Evolutionary conservation across 35 echinoderm and acorn worm species (phyloP).

Genomic region (Acanthaster planci): DNA sequence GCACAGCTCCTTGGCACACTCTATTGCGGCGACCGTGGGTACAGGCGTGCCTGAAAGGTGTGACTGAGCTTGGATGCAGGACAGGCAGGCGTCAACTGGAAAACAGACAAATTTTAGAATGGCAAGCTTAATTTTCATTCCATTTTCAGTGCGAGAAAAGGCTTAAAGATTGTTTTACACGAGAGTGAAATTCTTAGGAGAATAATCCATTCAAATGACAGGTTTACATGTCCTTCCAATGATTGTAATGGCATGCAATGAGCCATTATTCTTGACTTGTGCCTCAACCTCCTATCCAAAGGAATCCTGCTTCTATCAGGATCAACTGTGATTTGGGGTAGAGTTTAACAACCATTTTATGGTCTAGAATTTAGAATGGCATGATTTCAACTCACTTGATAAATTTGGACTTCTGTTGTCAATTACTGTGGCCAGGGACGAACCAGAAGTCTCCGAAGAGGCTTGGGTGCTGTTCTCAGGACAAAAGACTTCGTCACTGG

Average conservation of each 20-base stretch:
- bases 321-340: not conserved
- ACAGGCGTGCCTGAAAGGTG: not conserved
- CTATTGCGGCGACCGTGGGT: not conserved
- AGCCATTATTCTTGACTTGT: not conserved
- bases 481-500: not conserved
- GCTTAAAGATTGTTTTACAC: not conserved
- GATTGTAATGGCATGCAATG: not conserved
- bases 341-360: not conserved
- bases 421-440: not conserved
- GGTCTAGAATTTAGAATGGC: not conserved
- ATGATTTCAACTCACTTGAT: not conserved
- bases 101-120: not conserved
- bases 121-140: not conserved
- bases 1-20: not conserved
- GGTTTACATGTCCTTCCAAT: not conserved
- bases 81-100: constrained; percentile 11
- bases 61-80: not conserved
- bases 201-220: not conserved
- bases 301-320: too few species aligned
- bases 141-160: not conserved
- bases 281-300: too few species aligned
- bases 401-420: not conserved
- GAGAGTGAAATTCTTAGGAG: not conserved
- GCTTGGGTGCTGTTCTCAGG: not conserved
- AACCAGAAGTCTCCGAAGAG: not conserved